Base-by-base conservation (phyloP, 2,113 vertebrate species). In the Syrmaticus mikado region DNA sequence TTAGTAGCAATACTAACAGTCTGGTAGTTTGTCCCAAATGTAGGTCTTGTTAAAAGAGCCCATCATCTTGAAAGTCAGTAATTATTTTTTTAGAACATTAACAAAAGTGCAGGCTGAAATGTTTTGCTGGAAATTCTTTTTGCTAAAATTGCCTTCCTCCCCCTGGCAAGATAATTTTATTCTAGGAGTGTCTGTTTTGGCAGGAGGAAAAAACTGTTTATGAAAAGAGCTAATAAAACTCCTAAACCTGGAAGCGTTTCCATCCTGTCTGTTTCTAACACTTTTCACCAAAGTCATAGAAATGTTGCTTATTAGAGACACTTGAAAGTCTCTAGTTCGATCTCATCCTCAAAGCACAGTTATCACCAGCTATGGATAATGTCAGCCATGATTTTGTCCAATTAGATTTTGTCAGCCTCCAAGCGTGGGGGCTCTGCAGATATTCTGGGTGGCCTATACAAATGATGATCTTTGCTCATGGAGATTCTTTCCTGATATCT, bases 141-240 rank as follows among this genome's bases (percentile, higher is more conserved):
- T 81, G 60, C 38, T 86, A 61, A 86, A 90, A 81, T 81, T 82
- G 19, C 40, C 70, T 75, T 88, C 38, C 4, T 88, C 10, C 15
- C 41, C 11, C 14, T 1, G 2, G 13, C 66, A 83, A 91, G 72
- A 38, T 80, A 81, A 85, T 92, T 94, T 92, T 88, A 74, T 92
- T 95, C 50, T 60, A 22, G 50, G 80, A 81, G 52, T 48, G 41
- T 41, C 79, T 83, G 28, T 87, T 92, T 91, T 94, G 85, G 73
- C 65, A 88, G 73, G 57, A 84, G 17, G 28, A 52, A 90, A 74
- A 71, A 82, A 16, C 46, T 90, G 61, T 93, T 93, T 86, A 64
- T 90, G 61, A 86, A 75, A 93, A 88, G 43, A 86, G 46, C 65
- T 88, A 86, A 88, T 92, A 88, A 88, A 92, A 77, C 45, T 87